Base-by-base conservation (phyloP, 1,140 invertebrate genomes). In the Saxidomus purpurata region DNA sequence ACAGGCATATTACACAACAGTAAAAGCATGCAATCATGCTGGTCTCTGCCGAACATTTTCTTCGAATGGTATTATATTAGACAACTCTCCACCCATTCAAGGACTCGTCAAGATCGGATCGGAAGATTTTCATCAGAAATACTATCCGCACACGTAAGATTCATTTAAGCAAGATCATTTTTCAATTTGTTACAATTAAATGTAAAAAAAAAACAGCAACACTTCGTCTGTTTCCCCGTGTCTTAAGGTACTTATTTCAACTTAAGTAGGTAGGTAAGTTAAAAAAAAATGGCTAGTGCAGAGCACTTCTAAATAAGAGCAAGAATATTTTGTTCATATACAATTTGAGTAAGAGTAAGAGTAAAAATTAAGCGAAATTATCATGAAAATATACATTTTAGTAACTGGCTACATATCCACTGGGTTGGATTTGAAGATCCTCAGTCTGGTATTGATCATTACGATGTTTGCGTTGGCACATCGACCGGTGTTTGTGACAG, bases 361-460 rank as follows among this genome's bases (percentile, higher is more conserved):
- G n/a, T n/a, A n/a, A n/a, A n/a, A n/a, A n/a, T n/a, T n/a, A n/a
- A n/a, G n/a, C n/a, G n/a, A n/a, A n/a, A n/a, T n/a, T n/a, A n/a
- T n/a, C n/a, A n/a, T n/a, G n/a, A n/a, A n/a, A 43, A 43, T 43
- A 8, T 22, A 55, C 19, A 22, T 55, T 55, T 55, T n/a, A 55
- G 52, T 55, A 8, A 55, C 52, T 55, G 52, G 52, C 8, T 55
- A 15, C 49, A 80, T 25, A 63, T 83, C 0, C 76, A 89, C 0
- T 92, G 92, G 91, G 34, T 83, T 43, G 92, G 92, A 77, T 92
- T 92, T 82, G 67, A 85, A 17, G 93, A 93, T 38, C 90, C 90
- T 15, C 89, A 93, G 11, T 91, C 93, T 0, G 89, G 81, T 4
- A 89, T 93, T 36, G 55, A 90, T 25, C 67, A 92, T 38, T 92